Percentiles rank a stretch among this genome's conserved stretches.
Conservation (phyloP, 2,888 invertebrate genomes). For the Rhopalosiphum nymphaeae region DNA sequence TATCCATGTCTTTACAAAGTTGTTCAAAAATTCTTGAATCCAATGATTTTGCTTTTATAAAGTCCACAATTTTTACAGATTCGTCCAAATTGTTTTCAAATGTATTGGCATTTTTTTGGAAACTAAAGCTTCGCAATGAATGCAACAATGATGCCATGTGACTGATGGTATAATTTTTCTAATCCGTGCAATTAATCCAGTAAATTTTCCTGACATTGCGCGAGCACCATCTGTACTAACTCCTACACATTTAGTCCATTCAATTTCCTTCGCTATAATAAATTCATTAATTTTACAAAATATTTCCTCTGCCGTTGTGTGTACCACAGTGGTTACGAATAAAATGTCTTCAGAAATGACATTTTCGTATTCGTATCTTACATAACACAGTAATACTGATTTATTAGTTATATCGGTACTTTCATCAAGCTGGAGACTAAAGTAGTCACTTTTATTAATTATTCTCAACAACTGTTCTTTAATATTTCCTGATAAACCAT, state of each 20-base stretch:
- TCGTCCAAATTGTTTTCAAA: conserved; percentile 50
- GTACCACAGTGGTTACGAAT: conserved; percentile 22
- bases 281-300: conserved; percentile 21
- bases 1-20: conserved; percentile 66
- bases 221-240: conserved; percentile 8
- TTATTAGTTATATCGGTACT: background rate
- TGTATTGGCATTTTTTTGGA: background rate
- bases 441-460: conserved; percentile 9
- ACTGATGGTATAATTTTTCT: background rate
- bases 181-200: conserved; percentile 16
- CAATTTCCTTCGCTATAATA: conserved; percentile 19
- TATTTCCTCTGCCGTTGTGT: conserved; percentile 8
- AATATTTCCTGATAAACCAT: conserved; percentile 26
- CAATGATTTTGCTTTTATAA: conserved; percentile 65
- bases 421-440: conserved; percentile 15
- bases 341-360: conserved; percentile 1
- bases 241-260: conserved; percentile 20
- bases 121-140: background rate
- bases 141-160: background rate
- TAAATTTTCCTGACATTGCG: background rate
- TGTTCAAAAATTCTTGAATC: conserved; percentile 65
- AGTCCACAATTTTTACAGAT: conserved; percentile 63
- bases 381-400: conserved; percentile 6
- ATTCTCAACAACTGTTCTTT: conserved; percentile 24
- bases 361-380: conserved; percentile 5